A percentile compares a stretch with the other conserved stretches of the same genome.
These are phyloP conservation scores for Channa argus DNA, from an alignment of 2,113 vertebrate species.

Conservation along the genomic window DNA sequence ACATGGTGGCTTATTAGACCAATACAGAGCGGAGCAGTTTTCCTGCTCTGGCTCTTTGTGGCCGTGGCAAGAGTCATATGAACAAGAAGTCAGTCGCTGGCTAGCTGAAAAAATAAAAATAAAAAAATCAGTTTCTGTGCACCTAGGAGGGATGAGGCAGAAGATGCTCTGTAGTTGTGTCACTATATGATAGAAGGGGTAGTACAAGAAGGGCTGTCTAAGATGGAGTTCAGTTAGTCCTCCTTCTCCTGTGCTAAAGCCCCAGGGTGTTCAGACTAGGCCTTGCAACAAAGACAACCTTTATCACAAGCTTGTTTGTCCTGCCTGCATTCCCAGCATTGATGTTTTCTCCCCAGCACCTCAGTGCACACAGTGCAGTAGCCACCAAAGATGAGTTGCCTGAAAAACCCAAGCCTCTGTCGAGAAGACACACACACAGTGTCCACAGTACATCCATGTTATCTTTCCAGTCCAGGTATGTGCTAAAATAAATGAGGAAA, in stretches of 20 bases:
- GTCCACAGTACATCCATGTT: slow-evolving; percentile 35
- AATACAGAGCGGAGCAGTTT: slow-evolving; percentile 4
- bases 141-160: slow-evolving; percentile 45
- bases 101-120: background rate
- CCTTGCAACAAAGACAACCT: slow-evolving; percentile 57
- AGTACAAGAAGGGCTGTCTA: slow-evolving; percentile 30
- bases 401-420: slow-evolving; percentile 36
- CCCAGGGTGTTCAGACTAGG: slow-evolving; percentile 58
- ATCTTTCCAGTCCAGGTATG: slow-evolving; percentile 45
- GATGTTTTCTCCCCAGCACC: slow-evolving; percentile 51
- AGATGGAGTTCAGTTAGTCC: slow-evolving; percentile 55
- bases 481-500: slow-evolving; percentile 5
- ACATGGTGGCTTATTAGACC: slow-evolving; percentile 27
- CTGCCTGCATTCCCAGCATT: slow-evolving; percentile 55
- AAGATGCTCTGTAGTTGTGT: slow-evolving; percentile 39
- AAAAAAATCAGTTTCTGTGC: background rate
- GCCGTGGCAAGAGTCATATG: slow-evolving; percentile 32
- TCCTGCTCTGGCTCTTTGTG: slow-evolving; percentile 6
- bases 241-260: slow-evolving; percentile 27
- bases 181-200: slow-evolving; percentile 41
- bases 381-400: slow-evolving; percentile 42
- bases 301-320: slow-evolving; percentile 64
- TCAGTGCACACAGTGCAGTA: slow-evolving; percentile 32
- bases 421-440: slow-evolving; percentile 24
- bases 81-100: slow-evolving; percentile 30